Evolutionary conservation across 2,888 invertebrate genomes (phyloP), one percentile per base, ranked within the genome.

Genomic region (Erebia palarica): DNA sequence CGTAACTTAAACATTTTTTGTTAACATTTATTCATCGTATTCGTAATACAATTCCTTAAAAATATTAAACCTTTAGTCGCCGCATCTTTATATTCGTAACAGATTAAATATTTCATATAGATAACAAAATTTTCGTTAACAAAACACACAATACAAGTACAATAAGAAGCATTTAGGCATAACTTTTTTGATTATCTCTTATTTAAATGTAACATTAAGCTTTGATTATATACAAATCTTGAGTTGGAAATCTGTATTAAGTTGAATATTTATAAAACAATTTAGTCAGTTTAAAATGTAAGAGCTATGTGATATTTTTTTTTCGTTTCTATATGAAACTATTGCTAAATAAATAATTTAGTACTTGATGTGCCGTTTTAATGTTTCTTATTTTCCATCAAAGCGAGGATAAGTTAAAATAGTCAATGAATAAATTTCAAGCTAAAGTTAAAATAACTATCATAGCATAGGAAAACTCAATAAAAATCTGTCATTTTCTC

Each of bases 291-390:
- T 82, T 86, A 63, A 81, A 84, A 85, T 85, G 81, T 90, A 89
- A 86, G 83, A 83, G 86, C 81, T 89, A 85, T 90, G 90, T 90
- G 90, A 90, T 90, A 90, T 89, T 87, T 69, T 87, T n/a, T 70
- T 72, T 27, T 70, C 73, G 81, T 82, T 82, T 85, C 84, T 84
- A 80, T 80, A n/a, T n/a, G n/a, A n/a, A 79, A 86, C 81, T 84
- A 86, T 83, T 85, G 77, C 79, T 82, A 78, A 89, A 87, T 89
- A 89, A 90, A 90, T 81, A 84, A 73, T 75, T 76, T 77, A 78
- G 77, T 76, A 76, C 74, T 65, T 70, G 61, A 76, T 57, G 63
- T 74, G 75, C 69, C 49, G 51, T 76, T 77, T 73, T 68, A 49
- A 49, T 51, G 36, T 42, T 60, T 14, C 8, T 42, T 58, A 9